Base-by-base conservation (phyloP, 2,113 vertebrate species). In the Hemibagrus wyckioides region DNA sequence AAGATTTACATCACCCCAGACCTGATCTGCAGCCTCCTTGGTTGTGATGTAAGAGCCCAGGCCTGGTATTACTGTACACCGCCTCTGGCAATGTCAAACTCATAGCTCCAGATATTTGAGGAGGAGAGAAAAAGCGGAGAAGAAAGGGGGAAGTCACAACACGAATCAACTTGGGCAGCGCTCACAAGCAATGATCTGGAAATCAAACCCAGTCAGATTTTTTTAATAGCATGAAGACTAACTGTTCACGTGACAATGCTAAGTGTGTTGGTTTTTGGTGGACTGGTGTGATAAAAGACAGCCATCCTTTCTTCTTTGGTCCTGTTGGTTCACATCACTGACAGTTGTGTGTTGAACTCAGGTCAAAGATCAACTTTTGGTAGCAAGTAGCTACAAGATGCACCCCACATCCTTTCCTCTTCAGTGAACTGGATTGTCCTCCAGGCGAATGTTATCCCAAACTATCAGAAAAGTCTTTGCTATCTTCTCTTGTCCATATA, bases 1-100 rank as follows among this genome's bases (percentile, higher is more conserved):
- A 83, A 83, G 63, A 21, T 52, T 67, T 0, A 94, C 86, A 87
- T 89, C 85, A 90, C 7, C 75, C 73, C 65, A 52, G 61, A 71
- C 80, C 65, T 65, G 36, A 80, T 59, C 71, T 52, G 21, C 75
- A 59, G 82, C 82, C 61, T 77, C n/a, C 67, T 48, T 80, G 71
- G 25, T 44, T 56, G 30, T 80, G 86, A 83, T 57, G 80, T 36
- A 73, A 84, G 81, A 36, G 85, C 83, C 84, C 9, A 56, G 30
- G 83, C 65, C 28, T 54, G 83, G 36, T 57, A 14, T 65, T 44
- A 61, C 89, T 57, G 79, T 71, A 67, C 39, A 82, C 52, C 28
- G 79, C 44, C 19, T 8, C 52, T 23, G 69, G 83, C 77, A 61
- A 80, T 57, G 63, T 73, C 65, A 63, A 44, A 30, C 44, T 86